phyloP scores from a whole-genome alignment of 2,888 invertebrate species.

The Hetaerina titia region DNA sequence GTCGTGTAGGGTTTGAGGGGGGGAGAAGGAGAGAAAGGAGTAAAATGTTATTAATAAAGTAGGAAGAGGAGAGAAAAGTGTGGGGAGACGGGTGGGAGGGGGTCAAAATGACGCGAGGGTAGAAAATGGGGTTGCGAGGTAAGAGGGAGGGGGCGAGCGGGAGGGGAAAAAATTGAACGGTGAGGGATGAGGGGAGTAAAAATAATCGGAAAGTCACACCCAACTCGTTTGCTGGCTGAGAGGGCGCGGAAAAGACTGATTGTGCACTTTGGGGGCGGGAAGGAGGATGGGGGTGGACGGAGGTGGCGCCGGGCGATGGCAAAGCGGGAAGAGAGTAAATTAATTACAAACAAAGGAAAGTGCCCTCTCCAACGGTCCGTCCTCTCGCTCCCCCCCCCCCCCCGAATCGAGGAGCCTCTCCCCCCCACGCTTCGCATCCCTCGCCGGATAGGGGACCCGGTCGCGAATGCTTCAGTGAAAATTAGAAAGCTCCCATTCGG shows the following conservation, averaged over 20 bases:
- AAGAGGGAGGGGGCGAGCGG: neutral
- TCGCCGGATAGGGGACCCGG: neutral
- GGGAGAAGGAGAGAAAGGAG: neutral
- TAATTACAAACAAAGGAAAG: conserved; percentile 64
- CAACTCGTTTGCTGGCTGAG: conserved; percentile 46
- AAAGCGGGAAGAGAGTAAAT: conserved; percentile 49
- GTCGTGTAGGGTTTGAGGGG: neutral
- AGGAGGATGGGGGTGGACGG: neutral
- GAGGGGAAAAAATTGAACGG: conserved; percentile 5
- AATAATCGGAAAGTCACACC: conserved; percentile 62
- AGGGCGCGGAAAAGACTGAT: conserved; percentile 35
- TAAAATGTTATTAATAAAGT: neutral
- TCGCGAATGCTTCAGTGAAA: neutral
- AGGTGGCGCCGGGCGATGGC: conserved; percentile 9
- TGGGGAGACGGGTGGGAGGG: neutral
- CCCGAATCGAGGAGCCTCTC: neutral
- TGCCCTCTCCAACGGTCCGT: neutral
- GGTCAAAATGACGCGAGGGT: neutral
- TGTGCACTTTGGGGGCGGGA: neutral
- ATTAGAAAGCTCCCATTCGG: neutral
- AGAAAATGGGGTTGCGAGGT: neutral
- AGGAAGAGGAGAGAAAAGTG: neutral
- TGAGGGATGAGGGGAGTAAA: neutral
- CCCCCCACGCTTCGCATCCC: neutral
- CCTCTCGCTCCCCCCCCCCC: neutral